Base-by-base conservation (phyloP, 2,888 invertebrate species). In the Archips xylosteana region DNA sequence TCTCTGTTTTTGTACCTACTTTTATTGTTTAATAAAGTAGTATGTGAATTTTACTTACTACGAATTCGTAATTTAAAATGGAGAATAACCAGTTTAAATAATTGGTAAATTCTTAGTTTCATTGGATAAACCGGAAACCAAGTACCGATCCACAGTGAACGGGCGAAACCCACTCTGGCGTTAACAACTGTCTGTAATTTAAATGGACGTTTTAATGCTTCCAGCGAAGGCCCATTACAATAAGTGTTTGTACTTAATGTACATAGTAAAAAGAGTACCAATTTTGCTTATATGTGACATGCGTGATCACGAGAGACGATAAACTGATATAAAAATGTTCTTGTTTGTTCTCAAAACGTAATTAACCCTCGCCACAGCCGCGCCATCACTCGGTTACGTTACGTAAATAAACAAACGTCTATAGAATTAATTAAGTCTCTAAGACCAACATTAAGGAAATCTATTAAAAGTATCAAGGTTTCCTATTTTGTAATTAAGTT, bases 401-500 rank as follows among this genome's bases (percentile, higher is more conserved):
- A 42, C 54, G 62, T 36, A 70, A 70, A 64, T 59, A 64, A 71
- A 70, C 57, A 47, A 65, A 47, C 49, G 23, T 57, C 49, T 34
- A 68, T 47, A 63, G 42, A 63, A 73, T 73, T 64, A 63, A 65
- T 54, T 60, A 23, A 60, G 63, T 76, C 75, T 75, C 73, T 71
- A 77, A 82, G 75, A 80, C 76, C 80, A 85, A 83, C 77, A 79
- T 80, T 78, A 78, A 70, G 75, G 73, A 78, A 77, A 75, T 70
- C 76, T 76, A 79, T 79, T 81, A 78, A 78, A 78, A 82, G 77
- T 79, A 82, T 81, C 79, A 79, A 85, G 80, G 65, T 70, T 61
- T 65, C 60, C 83, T 83, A 84, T 85, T 86, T 85, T 74, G 78
- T 79, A 85, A 86, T 87, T 83, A 85, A 81, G 81, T 80, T 81